Conservation (phyloP, 2,113 vertebrate species). For the Herpailurus yagouaroundi region DNA sequence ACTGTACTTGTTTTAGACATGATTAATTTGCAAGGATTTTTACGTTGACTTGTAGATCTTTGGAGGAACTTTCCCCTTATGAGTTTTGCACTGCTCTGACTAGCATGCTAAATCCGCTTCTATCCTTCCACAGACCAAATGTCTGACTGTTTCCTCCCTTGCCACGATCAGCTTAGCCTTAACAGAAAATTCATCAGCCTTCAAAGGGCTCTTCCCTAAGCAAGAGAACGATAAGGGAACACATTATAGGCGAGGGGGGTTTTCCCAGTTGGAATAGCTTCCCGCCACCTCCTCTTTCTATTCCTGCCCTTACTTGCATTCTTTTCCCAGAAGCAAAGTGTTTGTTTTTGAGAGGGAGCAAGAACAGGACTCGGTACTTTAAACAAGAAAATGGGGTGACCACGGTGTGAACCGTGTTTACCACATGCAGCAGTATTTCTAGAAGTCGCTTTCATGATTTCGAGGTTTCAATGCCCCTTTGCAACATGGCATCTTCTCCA, state of each 20-base stretch:
- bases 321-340: neutral
- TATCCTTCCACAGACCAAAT: neutral
- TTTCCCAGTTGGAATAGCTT: neutral
- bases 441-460: neutral
- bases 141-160: neutral
- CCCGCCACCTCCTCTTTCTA: neutral
- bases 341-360: neutral
- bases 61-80: neutral
- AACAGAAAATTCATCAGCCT: neutral
- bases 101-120: conserved; percentile 53
- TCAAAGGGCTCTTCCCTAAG: neutral
- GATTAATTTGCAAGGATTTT: neutral
- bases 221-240: neutral
- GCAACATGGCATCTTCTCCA: neutral
- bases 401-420: neutral
- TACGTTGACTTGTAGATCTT: conserved; percentile 8
- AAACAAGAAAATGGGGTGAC: neutral
- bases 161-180: neutral
- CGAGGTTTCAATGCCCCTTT: neutral
- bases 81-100: neutral
- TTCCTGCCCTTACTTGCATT: neutral
- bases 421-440: neutral
- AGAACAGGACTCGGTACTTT: neutral
- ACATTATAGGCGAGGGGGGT: neutral
- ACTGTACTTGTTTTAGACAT: neutral